Conservation (phyloP, 1,140 invertebrate species). For the Batillaria attramentaria region DNA sequence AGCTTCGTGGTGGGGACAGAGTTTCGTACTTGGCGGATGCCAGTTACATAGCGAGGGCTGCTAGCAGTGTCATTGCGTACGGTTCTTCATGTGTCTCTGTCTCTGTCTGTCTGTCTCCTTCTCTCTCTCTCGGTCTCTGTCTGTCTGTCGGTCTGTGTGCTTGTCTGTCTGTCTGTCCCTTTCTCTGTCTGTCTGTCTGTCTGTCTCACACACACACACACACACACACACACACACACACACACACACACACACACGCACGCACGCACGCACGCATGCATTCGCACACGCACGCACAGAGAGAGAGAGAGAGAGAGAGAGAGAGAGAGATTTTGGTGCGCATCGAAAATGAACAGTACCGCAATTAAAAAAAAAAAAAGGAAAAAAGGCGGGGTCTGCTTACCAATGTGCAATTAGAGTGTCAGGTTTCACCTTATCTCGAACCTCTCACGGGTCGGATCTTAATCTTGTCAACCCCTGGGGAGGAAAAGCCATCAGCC, state of each 20-base stretch:
- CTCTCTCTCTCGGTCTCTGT: not conserved
- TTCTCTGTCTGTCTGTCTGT: conserved; percentile 3
- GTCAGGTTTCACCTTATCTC: conserved; percentile 24
- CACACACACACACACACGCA: not conserved
- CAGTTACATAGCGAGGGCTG: no score
- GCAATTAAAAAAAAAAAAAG: no score
- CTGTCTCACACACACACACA: not conserved
- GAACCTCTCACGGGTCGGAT: conserved; percentile 5
- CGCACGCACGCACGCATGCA: not conserved
- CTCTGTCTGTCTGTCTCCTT: not conserved
- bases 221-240: not conserved
- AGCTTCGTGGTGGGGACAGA: no score
- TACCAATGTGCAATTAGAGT: conserved; percentile 25
- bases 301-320: no score
- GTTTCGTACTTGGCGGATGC: no score
- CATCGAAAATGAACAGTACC: no score
- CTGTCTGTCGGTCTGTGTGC: not conserved
- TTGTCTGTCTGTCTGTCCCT: not conserved
- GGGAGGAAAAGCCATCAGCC: no score
- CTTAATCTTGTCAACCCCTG: conserved; percentile 12
- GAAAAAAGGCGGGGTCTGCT: conserved; percentile 1
- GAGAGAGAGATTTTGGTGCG: no score
- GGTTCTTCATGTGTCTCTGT: not conserved
- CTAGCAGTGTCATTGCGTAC: no score
- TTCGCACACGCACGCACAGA: not conserved